These are phyloP conservation scores for Narcine bancroftii DNA, from an alignment of 2,113 vertebrate genomes.

Conservation along the genomic window DNA sequence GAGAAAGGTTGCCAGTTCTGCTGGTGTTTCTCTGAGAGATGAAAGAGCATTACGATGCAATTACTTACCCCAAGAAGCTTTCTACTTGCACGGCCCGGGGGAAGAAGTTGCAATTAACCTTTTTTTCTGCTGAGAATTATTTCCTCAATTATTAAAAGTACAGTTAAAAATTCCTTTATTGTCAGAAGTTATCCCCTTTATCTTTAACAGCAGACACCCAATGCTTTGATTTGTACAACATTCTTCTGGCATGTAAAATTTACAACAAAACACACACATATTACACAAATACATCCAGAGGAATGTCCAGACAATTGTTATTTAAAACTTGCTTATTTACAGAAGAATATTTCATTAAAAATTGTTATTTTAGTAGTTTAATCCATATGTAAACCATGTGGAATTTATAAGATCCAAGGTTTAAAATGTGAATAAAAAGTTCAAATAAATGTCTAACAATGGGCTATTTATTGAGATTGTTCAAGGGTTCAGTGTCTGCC, in stretches of 20 bases:
- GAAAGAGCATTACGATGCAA: too few relatives aligned
- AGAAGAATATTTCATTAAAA: not conserved
- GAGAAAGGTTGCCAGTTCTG: not conserved
- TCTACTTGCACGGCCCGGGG: not conserved
- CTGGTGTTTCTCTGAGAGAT: not conserved
- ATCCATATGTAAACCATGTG: not conserved
- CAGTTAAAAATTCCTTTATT: not conserved
- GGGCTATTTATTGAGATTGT: not conserved
- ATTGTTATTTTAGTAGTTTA: not conserved
- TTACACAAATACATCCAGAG: not conserved
- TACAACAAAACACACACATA: not conserved
- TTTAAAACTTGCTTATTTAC: conserved; percentile 5
- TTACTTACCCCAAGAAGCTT: not conserved
- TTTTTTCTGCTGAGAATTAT: not conserved
- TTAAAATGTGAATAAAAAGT: conserved; percentile 3
- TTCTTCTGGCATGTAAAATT: not conserved
- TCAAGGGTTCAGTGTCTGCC: not conserved
- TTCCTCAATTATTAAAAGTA: not conserved
- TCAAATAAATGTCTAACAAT: not conserved
- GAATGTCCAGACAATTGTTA: not conserved
- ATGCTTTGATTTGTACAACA: not conserved
- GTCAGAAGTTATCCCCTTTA: not conserved
- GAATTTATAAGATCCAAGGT: not conserved
- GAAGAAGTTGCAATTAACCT: not conserved
- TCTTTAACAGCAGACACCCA: not conserved